Evolutionary conservation across 2,797 vertebrate genomes (phyloP).

Genomic region (Toxotes lorentzi): DNA sequence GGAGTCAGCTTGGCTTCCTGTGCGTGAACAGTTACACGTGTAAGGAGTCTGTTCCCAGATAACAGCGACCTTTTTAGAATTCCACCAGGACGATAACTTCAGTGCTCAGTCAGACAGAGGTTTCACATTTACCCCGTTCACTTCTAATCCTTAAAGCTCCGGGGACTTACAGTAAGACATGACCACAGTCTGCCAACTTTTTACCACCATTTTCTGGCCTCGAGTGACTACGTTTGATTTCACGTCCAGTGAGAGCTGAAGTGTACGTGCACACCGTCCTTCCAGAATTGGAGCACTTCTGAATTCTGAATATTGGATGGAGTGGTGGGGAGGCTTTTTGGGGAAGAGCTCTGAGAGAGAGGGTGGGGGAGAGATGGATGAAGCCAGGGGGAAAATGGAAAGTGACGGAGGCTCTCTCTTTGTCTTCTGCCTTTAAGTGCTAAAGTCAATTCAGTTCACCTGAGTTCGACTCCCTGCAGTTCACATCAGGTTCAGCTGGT

Average conservation of each 20-base stretch:
- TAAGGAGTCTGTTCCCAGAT: too few species aligned
- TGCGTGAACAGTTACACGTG: neutral
- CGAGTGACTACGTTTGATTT: neutral
- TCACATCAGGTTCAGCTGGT: slow-evolving; percentile 13
- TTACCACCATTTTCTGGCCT: neutral
- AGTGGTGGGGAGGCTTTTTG: slow-evolving; percentile 19
- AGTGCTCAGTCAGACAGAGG: too few species aligned
- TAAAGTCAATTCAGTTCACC: slow-evolving; percentile 26
- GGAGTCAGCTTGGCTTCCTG: neutral
- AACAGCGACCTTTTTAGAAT: slow-evolving; percentile 12
- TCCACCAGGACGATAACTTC: neutral
- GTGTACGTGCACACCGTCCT: neutral
- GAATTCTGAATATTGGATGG: slow-evolving; percentile 42
- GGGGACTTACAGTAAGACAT: neutral
- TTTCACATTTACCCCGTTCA: neutral
- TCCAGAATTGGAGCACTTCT: neutral
- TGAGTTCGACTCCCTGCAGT: neutral
- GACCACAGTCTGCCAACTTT: neutral
- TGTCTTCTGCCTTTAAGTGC: slow-evolving; percentile 45
- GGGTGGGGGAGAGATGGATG: neutral
- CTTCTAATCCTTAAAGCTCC: neutral
- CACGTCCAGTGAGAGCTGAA: neutral
- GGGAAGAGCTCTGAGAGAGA: neutral
- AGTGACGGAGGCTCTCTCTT: slow-evolving; percentile 49
- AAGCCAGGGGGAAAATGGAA: slow-evolving; percentile 67